These are phyloP conservation scores for Dissostichus mawsoni DNA, from an alignment of 2,113 vertebrate species.

Conservation along the genomic window DNA sequence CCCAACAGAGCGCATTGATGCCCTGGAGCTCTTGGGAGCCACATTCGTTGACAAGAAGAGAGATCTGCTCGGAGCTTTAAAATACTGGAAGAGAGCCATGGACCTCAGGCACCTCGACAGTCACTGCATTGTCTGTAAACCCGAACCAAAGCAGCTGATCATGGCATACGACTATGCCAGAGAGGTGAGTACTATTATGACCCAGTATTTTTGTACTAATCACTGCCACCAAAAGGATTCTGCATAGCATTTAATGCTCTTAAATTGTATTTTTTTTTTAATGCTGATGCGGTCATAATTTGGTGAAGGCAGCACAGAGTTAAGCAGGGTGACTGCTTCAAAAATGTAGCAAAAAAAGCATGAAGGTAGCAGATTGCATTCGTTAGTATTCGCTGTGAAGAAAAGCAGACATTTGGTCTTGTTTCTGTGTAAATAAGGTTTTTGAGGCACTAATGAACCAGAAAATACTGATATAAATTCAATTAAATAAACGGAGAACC, in stretches of 20 bases:
- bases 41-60: constrained; percentile 98
- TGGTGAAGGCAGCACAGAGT: background rate
- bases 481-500: background rate
- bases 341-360: background rate
- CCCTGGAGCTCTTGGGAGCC: constrained; percentile 95
- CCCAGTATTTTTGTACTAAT: background rate
- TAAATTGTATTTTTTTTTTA: background rate
- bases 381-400: background rate
- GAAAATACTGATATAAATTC: background rate
- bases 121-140: constrained; percentile 90
- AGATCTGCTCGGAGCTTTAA: constrained; percentile 95
- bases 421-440: background rate
- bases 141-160: constrained; percentile 91
- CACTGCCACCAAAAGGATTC: background rate
- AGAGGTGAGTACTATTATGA: constrained; percentile 84
- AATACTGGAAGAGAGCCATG: constrained; percentile 99
- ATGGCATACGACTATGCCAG: constrained; percentile 97
- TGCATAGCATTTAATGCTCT: background rate
- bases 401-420: background rate
- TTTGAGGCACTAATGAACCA: background rate
- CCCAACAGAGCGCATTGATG: constrained; percentile 91
- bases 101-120: constrained; percentile 93
- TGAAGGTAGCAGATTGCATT: background rate
- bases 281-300: background rate
- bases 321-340: background rate